These are phyloP conservation scores for Protonemura montana DNA, from an alignment of 2,888 invertebrate species.

Conservation along the genomic window DNA sequence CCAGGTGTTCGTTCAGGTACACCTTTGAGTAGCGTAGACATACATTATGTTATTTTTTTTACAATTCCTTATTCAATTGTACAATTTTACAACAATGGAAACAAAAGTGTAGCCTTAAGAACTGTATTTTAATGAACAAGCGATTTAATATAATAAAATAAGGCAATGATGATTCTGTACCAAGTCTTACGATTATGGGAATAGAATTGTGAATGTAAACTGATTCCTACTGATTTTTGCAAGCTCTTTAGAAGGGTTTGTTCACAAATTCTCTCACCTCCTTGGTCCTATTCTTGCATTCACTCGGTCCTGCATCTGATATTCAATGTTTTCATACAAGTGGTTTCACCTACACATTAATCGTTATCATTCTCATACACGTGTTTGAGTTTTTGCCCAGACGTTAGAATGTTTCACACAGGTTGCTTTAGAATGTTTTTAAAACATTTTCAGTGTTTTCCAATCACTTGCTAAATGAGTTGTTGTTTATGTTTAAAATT, in stretches of 20 bases:
- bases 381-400: no score
- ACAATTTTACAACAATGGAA: not conserved
- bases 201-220: not conserved
- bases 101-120: not conserved
- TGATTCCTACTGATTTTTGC: not conserved
- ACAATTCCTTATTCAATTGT: not conserved
- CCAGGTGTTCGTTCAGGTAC: not conserved
- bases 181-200: not conserved
- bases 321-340: not conserved
- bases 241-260: not conserved
- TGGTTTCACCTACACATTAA: not conserved
- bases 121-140: not conserved
- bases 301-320: no score
- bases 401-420: no score
- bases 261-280: not conserved
- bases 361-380: no score
- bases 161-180: not conserved
- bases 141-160: conserved; percentile 4
- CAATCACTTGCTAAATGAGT: no score
- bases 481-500: no score
- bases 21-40: not conserved
- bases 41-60: not conserved
- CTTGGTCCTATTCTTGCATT: not conserved
- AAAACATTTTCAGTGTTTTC: no score
- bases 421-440: no score